Evolutionary conservation across 2,797 vertebrate genomes (phyloP).

Genomic region (Spondyliosoma cantharus): DNA sequence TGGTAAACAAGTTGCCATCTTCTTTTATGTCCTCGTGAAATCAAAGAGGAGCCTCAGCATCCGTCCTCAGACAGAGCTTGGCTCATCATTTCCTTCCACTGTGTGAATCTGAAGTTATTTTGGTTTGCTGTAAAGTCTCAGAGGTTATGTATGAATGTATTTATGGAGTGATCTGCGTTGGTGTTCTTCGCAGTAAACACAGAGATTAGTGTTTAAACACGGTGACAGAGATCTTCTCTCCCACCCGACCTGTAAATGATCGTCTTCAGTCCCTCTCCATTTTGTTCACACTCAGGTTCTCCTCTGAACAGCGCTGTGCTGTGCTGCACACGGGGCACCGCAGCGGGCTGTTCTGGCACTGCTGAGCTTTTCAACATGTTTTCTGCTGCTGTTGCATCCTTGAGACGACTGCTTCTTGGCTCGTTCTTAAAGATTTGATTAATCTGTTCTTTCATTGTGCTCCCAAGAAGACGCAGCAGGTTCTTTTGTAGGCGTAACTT

Average conservation of each 20-base stretch:
- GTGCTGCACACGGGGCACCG: background rate
- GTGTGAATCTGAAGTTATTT: slow-evolving; percentile 53
- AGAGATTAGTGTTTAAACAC: slow-evolving; percentile 28
- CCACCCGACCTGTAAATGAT: background rate
- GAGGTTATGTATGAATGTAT: slow-evolving; percentile 43
- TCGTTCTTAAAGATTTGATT: slow-evolving; percentile 7
- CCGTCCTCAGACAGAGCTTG: slow-evolving; percentile 33
- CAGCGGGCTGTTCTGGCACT: slow-evolving; percentile 14
- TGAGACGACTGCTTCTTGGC: slow-evolving; percentile 6
- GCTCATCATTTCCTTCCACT: slow-evolving; percentile 44
- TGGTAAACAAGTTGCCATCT: slow-evolving; percentile 77
- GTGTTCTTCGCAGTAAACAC: slow-evolving; percentile 23
- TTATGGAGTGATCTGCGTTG: slow-evolving; percentile 22
- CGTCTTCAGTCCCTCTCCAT: background rate
- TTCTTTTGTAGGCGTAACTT: background rate
- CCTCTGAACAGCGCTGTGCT: background rate
- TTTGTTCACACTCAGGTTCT: background rate
- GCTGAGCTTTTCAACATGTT: slow-evolving; percentile 11
- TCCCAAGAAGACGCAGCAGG: background rate
- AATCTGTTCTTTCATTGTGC: slow-evolving; percentile 4
- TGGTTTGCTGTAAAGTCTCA: slow-evolving; percentile 33
- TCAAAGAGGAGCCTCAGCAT: slow-evolving; percentile 49
- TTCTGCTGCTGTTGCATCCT: background rate
- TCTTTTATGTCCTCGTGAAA: slow-evolving; percentile 68
- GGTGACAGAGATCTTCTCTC: slow-evolving; percentile 6